These are phyloP conservation scores for Poeciliopsis occidentalis DNA, from an alignment of 2,113 vertebrate species.

Conservation along the genomic window DNA sequence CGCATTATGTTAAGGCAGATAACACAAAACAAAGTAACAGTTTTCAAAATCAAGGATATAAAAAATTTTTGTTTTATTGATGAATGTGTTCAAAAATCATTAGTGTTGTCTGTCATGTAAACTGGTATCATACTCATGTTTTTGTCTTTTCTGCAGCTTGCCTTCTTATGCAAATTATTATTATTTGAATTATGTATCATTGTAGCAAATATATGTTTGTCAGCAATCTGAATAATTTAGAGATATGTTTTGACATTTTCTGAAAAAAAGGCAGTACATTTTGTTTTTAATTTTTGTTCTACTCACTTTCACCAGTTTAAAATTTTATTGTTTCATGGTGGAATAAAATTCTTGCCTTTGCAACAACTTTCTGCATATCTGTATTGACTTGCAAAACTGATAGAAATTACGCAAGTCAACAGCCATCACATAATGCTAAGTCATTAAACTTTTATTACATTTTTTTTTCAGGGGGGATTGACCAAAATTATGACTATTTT, in stretches of 20 bases:
- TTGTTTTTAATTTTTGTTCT: not conserved
- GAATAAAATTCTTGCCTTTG: not conserved
- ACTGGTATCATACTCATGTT: not conserved
- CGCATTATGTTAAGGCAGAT: not conserved
- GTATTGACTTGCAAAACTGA: not conserved
- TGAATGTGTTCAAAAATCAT: not conserved
- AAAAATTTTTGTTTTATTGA: not conserved
- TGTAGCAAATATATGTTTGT: not conserved
- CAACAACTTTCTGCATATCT: not conserved
- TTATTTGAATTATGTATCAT: not conserved
- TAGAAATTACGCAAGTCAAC: not conserved
- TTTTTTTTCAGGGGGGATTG: not conserved
- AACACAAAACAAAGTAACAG: not conserved
- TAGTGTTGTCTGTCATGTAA: not conserved
- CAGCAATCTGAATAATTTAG: not conserved
- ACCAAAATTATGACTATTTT: not conserved
- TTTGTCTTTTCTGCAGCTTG: not conserved
- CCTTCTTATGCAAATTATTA: constrained; percentile 7
- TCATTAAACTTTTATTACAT: constrained; percentile 4
- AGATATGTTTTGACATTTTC: not conserved
- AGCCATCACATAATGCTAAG: not conserved
- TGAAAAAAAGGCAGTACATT: not conserved
- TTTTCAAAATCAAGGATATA: not conserved
- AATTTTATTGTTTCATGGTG: constrained; percentile 3
- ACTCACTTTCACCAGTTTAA: not conserved